phyloP scores from a whole-genome alignment of 2,888 invertebrate species.

The Petrolisthes manimaculis region DNA sequence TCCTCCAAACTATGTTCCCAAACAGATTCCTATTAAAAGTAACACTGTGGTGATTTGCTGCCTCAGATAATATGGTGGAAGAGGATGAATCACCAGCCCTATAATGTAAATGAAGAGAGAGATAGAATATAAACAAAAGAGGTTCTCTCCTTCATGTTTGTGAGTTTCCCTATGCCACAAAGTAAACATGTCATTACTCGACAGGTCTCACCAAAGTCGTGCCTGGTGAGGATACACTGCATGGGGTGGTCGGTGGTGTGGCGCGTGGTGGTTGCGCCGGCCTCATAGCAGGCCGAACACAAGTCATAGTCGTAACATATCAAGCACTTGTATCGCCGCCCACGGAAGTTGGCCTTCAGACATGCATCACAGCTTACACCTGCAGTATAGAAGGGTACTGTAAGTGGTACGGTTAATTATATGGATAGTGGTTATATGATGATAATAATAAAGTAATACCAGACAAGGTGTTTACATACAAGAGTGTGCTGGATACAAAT shows the following conservation, averaged over 20 bases:
- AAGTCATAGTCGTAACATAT: constrained; percentile 99
- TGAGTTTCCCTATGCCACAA: background rate
- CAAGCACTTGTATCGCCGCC: constrained; percentile 98
- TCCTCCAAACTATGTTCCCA: too few species aligned
- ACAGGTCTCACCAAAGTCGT: constrained; percentile 85
- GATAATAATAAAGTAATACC: too few species aligned
- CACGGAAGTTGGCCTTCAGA: constrained; percentile 70
- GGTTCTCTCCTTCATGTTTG: background rate
- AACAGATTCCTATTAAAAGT: too few species aligned
- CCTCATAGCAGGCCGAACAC: constrained; percentile 95
- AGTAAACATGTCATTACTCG: background rate
- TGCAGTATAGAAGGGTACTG: constrained; percentile 1
- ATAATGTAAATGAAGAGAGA: background rate
- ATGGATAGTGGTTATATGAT: too few species aligned
- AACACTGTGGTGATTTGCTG: too few species aligned
- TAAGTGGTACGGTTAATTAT: too few species aligned
- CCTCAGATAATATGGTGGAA: background rate
- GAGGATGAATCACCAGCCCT: background rate
- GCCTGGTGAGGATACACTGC: constrained; percentile 97
- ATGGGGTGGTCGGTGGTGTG: constrained; percentile 97
- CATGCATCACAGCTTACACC: constrained; percentile 66
- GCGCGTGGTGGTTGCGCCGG: constrained; percentile 88
- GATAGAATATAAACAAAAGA: too few species aligned
- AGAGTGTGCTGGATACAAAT: too few species aligned
- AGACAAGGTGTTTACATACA: too few species aligned